phyloP scores from a whole-genome alignment of 2,113 vertebrate genomes.

The Illadopsis cleaveri region DNA sequence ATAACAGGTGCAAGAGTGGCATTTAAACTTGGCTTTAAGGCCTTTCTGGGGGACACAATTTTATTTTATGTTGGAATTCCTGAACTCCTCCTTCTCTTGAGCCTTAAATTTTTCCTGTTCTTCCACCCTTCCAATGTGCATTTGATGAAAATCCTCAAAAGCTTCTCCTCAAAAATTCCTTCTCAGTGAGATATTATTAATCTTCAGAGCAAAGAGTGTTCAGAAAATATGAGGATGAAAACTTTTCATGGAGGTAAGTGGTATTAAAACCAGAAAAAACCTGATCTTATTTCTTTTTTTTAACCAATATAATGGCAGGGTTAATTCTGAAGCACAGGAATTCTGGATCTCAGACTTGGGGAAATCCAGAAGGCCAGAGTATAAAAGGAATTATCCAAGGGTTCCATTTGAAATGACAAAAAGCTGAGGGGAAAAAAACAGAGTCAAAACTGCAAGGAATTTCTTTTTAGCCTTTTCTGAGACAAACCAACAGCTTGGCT shows the following conservation, averaged over 20 bases:
- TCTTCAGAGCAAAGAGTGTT: neutral
- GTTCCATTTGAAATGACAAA: neutral
- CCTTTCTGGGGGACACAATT: neutral
- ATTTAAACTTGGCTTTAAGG: neutral
- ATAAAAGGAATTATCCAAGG: neutral
- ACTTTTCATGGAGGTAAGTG: neutral
- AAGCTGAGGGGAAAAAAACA: neutral
- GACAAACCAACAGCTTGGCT: neutral
- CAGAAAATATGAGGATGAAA: neutral
- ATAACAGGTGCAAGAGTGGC: rapidly evolving
- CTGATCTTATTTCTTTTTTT: neutral
- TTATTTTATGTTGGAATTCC: neutral
- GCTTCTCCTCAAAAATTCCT: neutral
- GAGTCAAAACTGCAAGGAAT: conserved; percentile 5
- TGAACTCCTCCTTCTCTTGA: neutral
- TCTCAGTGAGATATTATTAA: neutral
- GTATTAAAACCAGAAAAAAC: neutral
- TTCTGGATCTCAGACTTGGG: neutral
- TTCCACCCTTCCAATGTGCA: rapidly evolving
- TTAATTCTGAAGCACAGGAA: neutral
- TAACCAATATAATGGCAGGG: neutral
- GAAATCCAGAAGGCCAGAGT: neutral
- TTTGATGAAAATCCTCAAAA: neutral
- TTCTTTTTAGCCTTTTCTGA: conserved; percentile 14
- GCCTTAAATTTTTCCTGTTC: neutral